Evolutionary conservation across 2,113 vertebrate species (phyloP), one percentile per base, ranked within the genome.

Genomic region (Tragelaphus buxtoni): DNA sequence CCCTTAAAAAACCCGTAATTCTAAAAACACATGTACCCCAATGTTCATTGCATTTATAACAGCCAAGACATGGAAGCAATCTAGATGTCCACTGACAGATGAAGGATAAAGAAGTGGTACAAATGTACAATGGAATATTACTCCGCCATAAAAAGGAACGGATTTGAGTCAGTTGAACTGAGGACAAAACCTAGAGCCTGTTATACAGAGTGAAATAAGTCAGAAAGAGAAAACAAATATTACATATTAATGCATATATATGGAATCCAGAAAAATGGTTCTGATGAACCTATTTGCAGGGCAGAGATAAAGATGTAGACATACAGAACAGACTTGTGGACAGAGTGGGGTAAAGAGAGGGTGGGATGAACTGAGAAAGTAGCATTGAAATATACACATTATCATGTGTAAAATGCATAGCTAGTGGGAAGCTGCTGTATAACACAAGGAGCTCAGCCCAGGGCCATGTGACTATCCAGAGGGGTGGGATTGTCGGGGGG

Each of bases 401-500:
- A 39, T 35, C 18, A 39, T 72, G 65, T 11, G n/a, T 22, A 11
- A 22, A 72, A 72, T 12, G n/a, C n/a, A 20, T 3, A 72, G 65
- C 65, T 72, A 3, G n/a, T 72, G 18, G 18, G 65, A 72, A 72
- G 65, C 18, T 22, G n/a, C 4, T 69, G 18, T 39, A 6, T 6
- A 72, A 39, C 65, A 39, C 65, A 69, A 39, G n/a, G n/a, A 69
- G 63, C 65, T 69, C n/a, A 69, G n/a, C 65, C 65, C 18, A 22
- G 65, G 5, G 61, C 61, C 32, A 2, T 65, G 32, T 17, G 16
- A 65, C 32, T 17, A n/a, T 65, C 32, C 8, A 63, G 61, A 63
- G 7, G 6, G 7, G 30, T 17, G 7, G 7, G 14, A 63, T 17
- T 63, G 7, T 7, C 30, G 30, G 7, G 9, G 7, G 9, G 0